Conservation (phyloP, 1,140 invertebrate genomes). For the Drosophila burlai region DNA sequence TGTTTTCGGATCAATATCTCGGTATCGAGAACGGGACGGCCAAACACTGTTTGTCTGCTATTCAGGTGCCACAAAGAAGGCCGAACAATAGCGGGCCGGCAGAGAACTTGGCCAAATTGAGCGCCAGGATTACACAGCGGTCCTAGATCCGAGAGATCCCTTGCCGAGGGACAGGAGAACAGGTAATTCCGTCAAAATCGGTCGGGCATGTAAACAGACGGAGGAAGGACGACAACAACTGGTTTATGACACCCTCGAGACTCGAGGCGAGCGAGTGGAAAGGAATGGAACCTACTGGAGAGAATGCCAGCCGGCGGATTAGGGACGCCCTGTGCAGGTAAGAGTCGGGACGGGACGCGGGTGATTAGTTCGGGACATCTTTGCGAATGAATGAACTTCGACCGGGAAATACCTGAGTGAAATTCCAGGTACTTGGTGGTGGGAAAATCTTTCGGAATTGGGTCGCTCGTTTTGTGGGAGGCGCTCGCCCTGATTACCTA, state of each 20-base stretch:
- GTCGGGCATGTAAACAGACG: constrained; percentile 47
- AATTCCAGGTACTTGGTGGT: constrained; percentile 40
- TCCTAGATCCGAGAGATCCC: constrained; percentile 40
- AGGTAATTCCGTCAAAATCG: constrained; percentile 50
- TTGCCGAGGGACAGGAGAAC: constrained; percentile 43
- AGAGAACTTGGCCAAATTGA: constrained; percentile 64
- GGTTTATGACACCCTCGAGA: constrained; percentile 71
- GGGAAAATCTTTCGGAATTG: constrained; percentile 47
- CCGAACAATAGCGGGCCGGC: constrained; percentile 52
- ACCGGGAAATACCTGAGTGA: constrained; percentile 67
- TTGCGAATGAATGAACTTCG: constrained; percentile 68
- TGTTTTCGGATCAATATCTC: constrained; percentile 36
- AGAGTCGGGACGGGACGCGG: constrained; percentile 8
- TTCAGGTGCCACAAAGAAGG: constrained; percentile 70
- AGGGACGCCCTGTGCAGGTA: constrained; percentile 34
- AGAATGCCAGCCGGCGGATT: constrained; percentile 69
- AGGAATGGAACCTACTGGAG: constrained; percentile 15
- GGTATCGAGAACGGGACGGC: constrained; percentile 30
- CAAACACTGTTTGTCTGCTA: constrained; percentile 20
- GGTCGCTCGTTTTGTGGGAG: constrained; percentile 16
- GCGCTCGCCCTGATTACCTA: constrained; percentile 57
- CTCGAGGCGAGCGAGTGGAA: constrained; percentile 11
- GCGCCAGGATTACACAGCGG: constrained; percentile 67
- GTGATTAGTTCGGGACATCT: constrained; percentile 61
- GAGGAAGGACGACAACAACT: constrained; percentile 66